Conservation (phyloP, 2,113 vertebrate genomes). For the Camelus bactrianus region DNA sequence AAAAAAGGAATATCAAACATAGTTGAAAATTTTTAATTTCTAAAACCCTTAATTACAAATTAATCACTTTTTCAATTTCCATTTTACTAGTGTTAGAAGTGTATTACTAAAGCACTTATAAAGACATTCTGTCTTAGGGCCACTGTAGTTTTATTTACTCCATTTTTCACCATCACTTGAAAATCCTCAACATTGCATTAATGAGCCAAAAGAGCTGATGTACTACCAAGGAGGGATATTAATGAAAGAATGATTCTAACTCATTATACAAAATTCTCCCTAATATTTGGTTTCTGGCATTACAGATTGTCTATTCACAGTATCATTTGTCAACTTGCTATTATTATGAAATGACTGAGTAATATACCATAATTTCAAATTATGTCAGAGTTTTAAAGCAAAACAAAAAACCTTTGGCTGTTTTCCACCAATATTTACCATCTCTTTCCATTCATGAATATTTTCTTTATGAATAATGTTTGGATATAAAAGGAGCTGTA, state of each 20-base stretch:
- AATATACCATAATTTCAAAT: slow-evolving; percentile 78
- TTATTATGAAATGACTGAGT: slow-evolving; percentile 64
- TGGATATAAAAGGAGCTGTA: slow-evolving; percentile 70
- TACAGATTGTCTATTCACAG: background rate
- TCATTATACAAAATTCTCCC: too few relatives aligned
- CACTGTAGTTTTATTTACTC: too few relatives aligned
- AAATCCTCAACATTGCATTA: too few relatives aligned
- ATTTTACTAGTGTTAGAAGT: background rate
- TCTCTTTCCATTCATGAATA: slow-evolving; percentile 38
- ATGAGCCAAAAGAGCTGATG: too few relatives aligned
- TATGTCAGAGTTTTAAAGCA: slow-evolving; percentile 70
- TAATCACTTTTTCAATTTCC: background rate
- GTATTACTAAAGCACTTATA: background rate
- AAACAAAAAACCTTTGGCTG: slow-evolving; percentile 49
- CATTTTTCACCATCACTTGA: too few relatives aligned
- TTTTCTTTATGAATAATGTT: slow-evolving; percentile 77
- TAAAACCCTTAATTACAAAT: background rate
- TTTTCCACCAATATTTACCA: slow-evolving; percentile 79
- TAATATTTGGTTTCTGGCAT: slow-evolving; percentile 28
- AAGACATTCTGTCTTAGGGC: too few relatives aligned
- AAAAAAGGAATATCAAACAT: background rate
- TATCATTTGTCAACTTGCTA: slow-evolving; percentile 47
- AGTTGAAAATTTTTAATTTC: background rate
- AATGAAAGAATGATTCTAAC: too few relatives aligned
- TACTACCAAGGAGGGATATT: too few relatives aligned